phyloP scores from a whole-genome alignment of 2,888 invertebrate species.

The Craniophora ligustri region DNA sequence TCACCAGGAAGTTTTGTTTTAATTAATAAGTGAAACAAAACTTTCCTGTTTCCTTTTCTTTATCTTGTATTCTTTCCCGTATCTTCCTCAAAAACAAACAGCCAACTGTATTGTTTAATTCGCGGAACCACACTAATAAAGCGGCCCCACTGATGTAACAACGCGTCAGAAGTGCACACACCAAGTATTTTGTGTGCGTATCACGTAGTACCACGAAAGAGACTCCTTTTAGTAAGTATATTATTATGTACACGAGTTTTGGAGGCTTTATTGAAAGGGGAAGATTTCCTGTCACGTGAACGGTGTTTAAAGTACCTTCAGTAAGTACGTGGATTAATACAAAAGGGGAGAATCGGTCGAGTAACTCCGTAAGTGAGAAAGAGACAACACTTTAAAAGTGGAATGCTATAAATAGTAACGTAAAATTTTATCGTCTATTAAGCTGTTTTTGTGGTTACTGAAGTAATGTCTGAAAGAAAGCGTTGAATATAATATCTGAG shows the following conservation, averaged over 20 bases:
- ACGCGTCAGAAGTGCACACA: constrained; percentile 43
- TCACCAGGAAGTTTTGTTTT: neutral
- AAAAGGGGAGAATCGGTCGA: constrained; percentile 26
- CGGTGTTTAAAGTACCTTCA: constrained; percentile 46
- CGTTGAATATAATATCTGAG: constrained; percentile 41
- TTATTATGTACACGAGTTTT: constrained; percentile 58
- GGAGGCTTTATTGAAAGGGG: constrained; percentile 53
- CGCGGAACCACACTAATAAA: constrained; percentile 31
- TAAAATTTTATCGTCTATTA: constrained; percentile 49
- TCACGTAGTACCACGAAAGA: constrained; percentile 44
- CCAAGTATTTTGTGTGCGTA: constrained; percentile 45
- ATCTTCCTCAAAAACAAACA: constrained; percentile 22
- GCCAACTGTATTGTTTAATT: constrained; percentile 24
- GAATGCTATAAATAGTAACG: too few species aligned
- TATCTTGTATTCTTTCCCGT: neutral
- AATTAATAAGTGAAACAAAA: neutral
- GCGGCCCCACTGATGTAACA: constrained; percentile 31
- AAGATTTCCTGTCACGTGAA: constrained; percentile 53
- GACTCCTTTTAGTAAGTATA: constrained; percentile 55
- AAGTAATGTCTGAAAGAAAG: constrained; percentile 23
- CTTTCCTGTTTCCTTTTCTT: neutral
- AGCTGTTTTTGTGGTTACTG: constrained; percentile 50
- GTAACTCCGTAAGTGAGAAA: neutral
- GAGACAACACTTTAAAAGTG: too few species aligned
- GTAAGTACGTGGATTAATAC: constrained; percentile 33